phyloP scores from a whole-genome alignment of 2,113 vertebrate genomes.

The Aphelocoma coerulescens region DNA sequence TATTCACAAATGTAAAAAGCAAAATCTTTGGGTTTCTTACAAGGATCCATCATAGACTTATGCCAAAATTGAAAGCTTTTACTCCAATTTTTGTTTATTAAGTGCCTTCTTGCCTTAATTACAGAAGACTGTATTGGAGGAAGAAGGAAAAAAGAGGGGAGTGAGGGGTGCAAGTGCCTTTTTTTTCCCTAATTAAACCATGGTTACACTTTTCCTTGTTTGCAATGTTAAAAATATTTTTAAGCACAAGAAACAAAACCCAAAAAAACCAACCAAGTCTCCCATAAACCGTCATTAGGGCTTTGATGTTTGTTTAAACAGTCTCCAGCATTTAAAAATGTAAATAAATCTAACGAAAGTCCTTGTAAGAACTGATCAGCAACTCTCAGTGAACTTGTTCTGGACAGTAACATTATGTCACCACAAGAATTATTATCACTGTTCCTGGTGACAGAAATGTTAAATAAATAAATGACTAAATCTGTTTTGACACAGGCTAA shows the following conservation, averaged over 20 bases:
- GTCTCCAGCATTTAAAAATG: not conserved
- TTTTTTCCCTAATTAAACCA: not conserved
- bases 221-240: not conserved
- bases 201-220: not conserved
- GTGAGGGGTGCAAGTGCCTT: accelerated
- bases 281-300: not conserved
- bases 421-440: not conserved
- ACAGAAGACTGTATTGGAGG: not conserved
- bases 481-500: not conserved
- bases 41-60: not conserved
- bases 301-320: not conserved
- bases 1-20: not conserved
- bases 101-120: not conserved
- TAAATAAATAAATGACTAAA: not conserved
- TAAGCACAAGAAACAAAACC: not conserved
- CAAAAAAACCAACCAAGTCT: not conserved
- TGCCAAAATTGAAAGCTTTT: not conserved
- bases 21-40: not conserved
- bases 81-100: not conserved
- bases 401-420: not conserved
- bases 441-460: not conserved
- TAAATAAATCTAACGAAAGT: not conserved
- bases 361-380: not conserved
- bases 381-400: not conserved
- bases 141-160: not conserved